Evolutionary conservation across 2,888 invertebrate genomes (phyloP).

Genomic region (Drosophila mettleri): DNA sequence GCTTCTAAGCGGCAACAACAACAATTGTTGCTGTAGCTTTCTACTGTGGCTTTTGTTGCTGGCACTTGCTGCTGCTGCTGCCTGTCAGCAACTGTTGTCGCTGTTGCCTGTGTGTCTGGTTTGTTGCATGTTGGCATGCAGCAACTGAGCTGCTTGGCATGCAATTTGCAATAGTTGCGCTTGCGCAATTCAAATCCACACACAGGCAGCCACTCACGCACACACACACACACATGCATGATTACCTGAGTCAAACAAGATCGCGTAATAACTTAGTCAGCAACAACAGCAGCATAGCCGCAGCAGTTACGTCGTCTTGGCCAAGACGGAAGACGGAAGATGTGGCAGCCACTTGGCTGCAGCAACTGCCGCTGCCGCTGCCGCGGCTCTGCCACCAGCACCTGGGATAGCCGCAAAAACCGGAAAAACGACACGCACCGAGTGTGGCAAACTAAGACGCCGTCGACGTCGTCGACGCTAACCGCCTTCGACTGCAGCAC

Average conservation of each 20-base stretch:
- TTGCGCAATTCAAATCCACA: constrained; percentile 77
- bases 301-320: constrained; percentile 55
- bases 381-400: constrained; percentile 1
- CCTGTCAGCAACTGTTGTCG: constrained; percentile 68
- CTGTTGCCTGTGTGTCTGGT: constrained; percentile 77
- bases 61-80: constrained; percentile 61
- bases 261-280: constrained; percentile 76
- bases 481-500: neutral
- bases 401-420: constrained; percentile 64
- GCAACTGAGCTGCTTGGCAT: constrained; percentile 69
- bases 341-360: constrained; percentile 63
- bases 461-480: constrained; percentile 5
- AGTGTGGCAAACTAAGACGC: constrained; percentile 9
- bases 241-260: constrained; percentile 59
- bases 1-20: constrained; percentile 47
- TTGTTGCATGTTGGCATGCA: constrained; percentile 78
- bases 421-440: constrained; percentile 76
- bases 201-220: constrained; percentile 40
- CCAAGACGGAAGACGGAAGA: constrained; percentile 67
- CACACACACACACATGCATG: constrained; percentile 31
- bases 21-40: constrained; percentile 57
- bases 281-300: constrained; percentile 41
- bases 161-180: constrained; percentile 80
- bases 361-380: constrained; percentile 4
- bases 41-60: constrained; percentile 56